phyloP scores from a whole-genome alignment of 2,113 vertebrate genomes.

The Salvator merianae region DNA sequence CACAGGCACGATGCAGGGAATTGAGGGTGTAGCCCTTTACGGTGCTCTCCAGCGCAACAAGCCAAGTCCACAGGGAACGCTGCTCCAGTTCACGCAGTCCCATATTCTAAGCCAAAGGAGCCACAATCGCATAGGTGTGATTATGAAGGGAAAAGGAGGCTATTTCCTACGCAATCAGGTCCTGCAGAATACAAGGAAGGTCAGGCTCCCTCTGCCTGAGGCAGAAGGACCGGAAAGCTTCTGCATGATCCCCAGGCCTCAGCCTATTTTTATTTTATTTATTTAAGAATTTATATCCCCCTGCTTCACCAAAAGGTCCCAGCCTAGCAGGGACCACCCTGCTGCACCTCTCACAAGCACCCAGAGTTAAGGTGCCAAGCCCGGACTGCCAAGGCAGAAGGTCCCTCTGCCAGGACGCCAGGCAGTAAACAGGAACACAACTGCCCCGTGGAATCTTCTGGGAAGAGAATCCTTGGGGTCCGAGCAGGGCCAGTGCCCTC shows the following conservation, averaged over 20 bases:
- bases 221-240: neutral
- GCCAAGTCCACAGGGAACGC: neutral
- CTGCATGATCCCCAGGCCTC: rapidly evolving
- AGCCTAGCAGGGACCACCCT: neutral
- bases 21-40: neutral
- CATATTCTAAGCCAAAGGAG: neutral
- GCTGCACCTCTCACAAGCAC: conserved; percentile 19
- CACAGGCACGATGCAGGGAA: too few species aligned
- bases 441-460: neutral
- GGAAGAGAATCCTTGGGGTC: neutral
- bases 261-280: too few species aligned
- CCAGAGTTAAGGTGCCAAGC: conserved; percentile 48
- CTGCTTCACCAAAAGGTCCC: too few species aligned
- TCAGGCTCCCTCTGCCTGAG: too few species aligned
- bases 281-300: too few species aligned
- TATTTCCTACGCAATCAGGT: too few species aligned
- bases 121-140: conserved; percentile 27
- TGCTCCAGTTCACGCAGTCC: neutral
- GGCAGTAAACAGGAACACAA: neutral
- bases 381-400: rapidly evolving
- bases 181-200: neutral
- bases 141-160: conserved; percentile 20
- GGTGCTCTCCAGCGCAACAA: neutral
- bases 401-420: neutral
- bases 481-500: neutral